Conservation (phyloP, 2,113 vertebrate genomes). For the Brachyistius frenatus region DNA sequence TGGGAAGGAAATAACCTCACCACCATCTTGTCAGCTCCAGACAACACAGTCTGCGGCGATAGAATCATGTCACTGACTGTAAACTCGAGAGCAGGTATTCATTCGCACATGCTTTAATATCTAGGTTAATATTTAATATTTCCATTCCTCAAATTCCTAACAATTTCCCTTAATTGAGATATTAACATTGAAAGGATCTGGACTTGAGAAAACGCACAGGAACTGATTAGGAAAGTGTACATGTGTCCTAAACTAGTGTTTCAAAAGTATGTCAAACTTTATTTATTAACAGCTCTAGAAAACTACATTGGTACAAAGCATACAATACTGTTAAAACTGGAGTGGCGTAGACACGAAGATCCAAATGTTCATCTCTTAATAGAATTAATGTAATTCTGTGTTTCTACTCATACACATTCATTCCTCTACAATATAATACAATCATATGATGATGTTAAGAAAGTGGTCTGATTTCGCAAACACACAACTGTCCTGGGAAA, state of each 20-base stretch:
- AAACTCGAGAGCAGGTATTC: too few relatives aligned
- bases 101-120: not conserved
- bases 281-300: constrained; percentile 25
- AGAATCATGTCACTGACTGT: not conserved
- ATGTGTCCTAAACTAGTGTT: constrained; percentile 13
- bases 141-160: not conserved
- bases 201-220: constrained; percentile 24
- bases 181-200: constrained; percentile 46
- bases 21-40: not conserved
- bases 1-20: constrained; percentile 1
- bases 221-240: not conserved
- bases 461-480: constrained; percentile 28
- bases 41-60: not conserved
- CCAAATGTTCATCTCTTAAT: constrained; percentile 44
- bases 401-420: constrained; percentile 27
- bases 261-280: constrained; percentile 31
- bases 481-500: constrained; percentile 18
- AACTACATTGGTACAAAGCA: constrained; percentile 52
- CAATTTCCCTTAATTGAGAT: constrained; percentile 1
- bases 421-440: constrained; percentile 52
- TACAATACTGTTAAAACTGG: constrained; percentile 69
- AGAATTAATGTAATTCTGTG: constrained; percentile 81
- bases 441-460: constrained; percentile 26
- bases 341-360: constrained; percentile 42
- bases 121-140: not conserved